Percentiles rank a stretch among this genome's conserved stretches.
Evolutionary conservation across 2,113 vertebrate genomes (phyloP).

Genomic region (Catharus fuscescens): DNA sequence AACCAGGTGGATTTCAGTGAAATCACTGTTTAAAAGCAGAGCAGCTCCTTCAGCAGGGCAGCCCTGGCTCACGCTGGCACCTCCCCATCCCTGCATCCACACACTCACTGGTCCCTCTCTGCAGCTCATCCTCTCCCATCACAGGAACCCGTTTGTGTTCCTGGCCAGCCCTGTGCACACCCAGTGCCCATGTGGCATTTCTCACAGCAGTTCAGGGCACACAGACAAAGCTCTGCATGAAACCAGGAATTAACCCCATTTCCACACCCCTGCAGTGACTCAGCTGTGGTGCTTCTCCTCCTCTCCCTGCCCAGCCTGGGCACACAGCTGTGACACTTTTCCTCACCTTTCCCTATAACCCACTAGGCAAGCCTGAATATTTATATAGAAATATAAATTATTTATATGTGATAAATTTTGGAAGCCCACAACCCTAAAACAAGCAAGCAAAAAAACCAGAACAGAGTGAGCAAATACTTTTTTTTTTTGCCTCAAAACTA

Average conservation of each 20-base stretch:
- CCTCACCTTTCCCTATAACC: not conserved
- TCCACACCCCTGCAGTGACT: not conserved
- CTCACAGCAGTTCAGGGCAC: not conserved
- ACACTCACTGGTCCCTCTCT: rapidly evolving
- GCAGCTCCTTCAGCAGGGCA: not conserved
- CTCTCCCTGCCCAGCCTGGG: not conserved
- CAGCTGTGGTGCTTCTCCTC: not conserved
- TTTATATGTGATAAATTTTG: not conserved
- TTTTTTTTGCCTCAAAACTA: not conserved
- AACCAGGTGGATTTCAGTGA: not conserved
- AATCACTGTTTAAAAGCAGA: not conserved
- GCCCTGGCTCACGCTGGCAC: not conserved
- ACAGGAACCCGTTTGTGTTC: not conserved
- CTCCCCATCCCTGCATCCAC: not conserved
- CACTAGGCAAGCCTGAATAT: not conserved
- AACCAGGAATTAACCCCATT: not conserved
- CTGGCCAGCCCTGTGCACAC: not conserved
- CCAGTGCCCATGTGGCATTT: not conserved
- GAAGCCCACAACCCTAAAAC: not conserved
- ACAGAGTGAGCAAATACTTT: not conserved
- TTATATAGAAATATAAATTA: not conserved
- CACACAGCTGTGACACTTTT: not conserved
- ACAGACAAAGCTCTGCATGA: not conserved
- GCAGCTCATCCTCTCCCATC: not conserved
- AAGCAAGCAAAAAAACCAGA: not conserved